Conservation (phyloP, 2,797 vertebrate genomes). For the Phataginus tetradactyla region DNA sequence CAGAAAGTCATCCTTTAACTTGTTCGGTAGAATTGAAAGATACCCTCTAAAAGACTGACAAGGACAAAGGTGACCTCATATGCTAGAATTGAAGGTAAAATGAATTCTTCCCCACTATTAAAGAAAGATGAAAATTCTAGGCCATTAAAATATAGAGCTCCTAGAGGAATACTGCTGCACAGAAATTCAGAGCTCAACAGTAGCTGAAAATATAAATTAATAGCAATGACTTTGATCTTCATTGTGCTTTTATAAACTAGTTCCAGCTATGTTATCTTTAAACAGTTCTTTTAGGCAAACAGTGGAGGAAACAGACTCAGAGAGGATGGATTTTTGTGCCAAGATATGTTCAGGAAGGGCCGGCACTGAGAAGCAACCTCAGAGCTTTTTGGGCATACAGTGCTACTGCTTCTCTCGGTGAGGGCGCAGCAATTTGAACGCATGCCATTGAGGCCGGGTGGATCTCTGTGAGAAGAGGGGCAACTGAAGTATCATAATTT, state of each 20-base stretch:
- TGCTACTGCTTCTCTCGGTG: background rate
- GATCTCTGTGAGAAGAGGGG: background rate
- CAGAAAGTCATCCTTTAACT: background rate
- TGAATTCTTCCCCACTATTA: background rate
- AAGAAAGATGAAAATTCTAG: background rate
- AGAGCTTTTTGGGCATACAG: background rate
- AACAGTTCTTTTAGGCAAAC: conserved; percentile 12
- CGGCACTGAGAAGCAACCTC: background rate
- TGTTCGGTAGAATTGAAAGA: conserved; percentile 32
- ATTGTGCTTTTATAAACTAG: background rate
- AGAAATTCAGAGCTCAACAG: background rate
- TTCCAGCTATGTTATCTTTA: background rate
- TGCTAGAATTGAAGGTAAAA: background rate
- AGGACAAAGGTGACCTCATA: background rate
- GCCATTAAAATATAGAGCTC: background rate
- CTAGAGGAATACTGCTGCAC: background rate
- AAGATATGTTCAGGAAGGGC: background rate
- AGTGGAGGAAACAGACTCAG: background rate
- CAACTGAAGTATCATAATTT: background rate
- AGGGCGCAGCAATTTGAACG: rapidly evolving
- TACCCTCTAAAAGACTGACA: background rate
- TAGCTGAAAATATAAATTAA: conserved; percentile 45
- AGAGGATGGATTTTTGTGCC: background rate
- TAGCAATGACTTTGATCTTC: background rate
- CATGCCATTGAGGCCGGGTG: background rate